Base-by-base conservation (phyloP, 92 coral and sea anemone genomes). In the Palythoa grandiflora region DNA sequence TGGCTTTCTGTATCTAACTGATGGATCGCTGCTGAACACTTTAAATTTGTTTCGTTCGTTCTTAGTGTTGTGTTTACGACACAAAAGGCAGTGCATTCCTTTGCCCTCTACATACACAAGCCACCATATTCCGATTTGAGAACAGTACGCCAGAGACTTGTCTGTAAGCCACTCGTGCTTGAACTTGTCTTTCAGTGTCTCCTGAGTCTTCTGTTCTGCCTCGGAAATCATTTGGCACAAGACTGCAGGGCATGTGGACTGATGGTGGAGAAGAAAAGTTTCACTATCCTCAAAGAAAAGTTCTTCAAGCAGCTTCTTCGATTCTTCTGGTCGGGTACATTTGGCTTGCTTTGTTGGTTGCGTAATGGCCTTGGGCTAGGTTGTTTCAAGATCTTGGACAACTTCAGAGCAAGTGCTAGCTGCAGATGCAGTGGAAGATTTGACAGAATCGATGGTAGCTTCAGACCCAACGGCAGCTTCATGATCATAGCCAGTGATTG, bases 151-250 rank as follows among this genome's bases (percentile, higher is more conserved):
- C 57, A 87, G 84, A 83, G 91, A 48, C 71, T 89, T 77, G 87
- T 89, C 83, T 80, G 91, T 83, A 59, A 92, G 81, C 87, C 91
- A 89, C 76, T 88, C 53, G 80, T 92, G 90, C 87, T 92, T 89
- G 65, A 88, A 88, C 81, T 80, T 71, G 75, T 83, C 87, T 88
- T 88, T 88, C 37, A 88, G 74, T 73, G 87, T 59, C 87, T 88
- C 71, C 78, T 88, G 80, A 88, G 91, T 68, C 88, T 75, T 83
- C 71, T 83, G 88, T 59, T 89, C 88, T 1, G 63, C 88, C 20
- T 52, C 63, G 79, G 88, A 89, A 74, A 76, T 89, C 61, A 2
- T 84, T 65, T 89, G 84, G 61, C 88, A 84, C 66, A 71, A 83
- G 88, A 21, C 88, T 83, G 91, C 84, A 83, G 88, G 79, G 88